These are phyloP conservation scores for Sphinx pinastri DNA, from an alignment of 2,888 invertebrate species.

Conservation along the genomic window DNA sequence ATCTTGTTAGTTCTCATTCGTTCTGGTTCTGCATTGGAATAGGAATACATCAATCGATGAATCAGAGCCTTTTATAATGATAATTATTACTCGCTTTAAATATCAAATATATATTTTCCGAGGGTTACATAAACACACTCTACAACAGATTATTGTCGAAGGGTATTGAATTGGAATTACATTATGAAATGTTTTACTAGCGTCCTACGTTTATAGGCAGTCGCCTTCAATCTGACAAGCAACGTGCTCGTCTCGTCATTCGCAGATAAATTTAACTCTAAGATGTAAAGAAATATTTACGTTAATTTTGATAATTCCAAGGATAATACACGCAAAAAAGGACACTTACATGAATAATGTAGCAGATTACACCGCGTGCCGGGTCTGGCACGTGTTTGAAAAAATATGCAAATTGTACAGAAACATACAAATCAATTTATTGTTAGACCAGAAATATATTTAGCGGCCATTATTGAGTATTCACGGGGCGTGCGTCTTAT, in stretches of 20 bases:
- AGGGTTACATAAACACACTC: too few relatives aligned
- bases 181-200: too few relatives aligned
- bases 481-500: constrained; percentile 6
- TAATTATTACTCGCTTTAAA: too few relatives aligned
- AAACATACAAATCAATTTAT: constrained; percentile 19
- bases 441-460: constrained; percentile 8
- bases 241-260: background rate
- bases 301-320: background rate
- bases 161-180: too few relatives aligned
- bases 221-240: too few relatives aligned
- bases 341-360: constrained; percentile 11
- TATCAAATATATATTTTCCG: too few relatives aligned
- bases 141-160: too few relatives aligned
- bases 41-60: too few relatives aligned
- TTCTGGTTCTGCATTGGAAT: too few relatives aligned
- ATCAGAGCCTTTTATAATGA: too few relatives aligned
- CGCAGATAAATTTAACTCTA: too few relatives aligned
- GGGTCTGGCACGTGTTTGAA: constrained; percentile 6
- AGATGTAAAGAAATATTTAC: background rate
- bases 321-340: background rate
- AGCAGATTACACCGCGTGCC: constrained; percentile 7
- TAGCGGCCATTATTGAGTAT: background rate
- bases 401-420: constrained; percentile 20
- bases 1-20: background rate
- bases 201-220: too few relatives aligned